Evolutionary conservation across 1,140 invertebrate species (phyloP).

Genomic region (Habropoda laboriosa): DNA sequence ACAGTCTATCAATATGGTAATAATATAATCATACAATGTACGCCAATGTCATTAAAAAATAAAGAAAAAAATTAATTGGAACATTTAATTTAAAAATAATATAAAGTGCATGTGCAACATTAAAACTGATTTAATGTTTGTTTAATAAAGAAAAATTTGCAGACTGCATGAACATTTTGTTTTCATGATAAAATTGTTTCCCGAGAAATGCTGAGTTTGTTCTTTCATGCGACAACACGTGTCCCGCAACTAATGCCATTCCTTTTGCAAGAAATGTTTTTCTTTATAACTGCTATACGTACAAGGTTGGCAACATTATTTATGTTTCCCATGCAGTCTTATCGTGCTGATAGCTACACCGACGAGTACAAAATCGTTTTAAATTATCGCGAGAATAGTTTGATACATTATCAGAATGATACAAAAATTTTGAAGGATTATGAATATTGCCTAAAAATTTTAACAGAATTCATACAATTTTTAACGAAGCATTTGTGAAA

Average conservation of each 20-base stretch:
- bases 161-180: not conserved
- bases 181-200: not conserved
- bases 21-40: not conserved
- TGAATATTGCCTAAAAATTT: not conserved
- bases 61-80: not conserved
- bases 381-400: constrained; percentile 1
- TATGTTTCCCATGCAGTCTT: not conserved
- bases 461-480: not conserved
- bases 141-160: not conserved
- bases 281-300: constrained; percentile 8
- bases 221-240: constrained; percentile 9
- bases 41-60: not conserved
- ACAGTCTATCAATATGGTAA: not conserved
- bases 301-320: not conserved
- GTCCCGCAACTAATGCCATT: not conserved
- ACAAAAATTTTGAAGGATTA: not conserved
- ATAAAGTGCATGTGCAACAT: too few species aligned
- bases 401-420: not conserved
- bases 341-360: constrained; percentile 2
- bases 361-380: not conserved
- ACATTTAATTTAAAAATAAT: not conserved
- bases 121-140: not conserved
- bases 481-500: not conserved
- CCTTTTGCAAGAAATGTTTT: not conserved
- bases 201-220: not conserved